Evolutionary conservation across 2,797 vertebrate species (phyloP), one percentile per base, ranked within the genome.

Genomic region (Betta splendens): DNA sequence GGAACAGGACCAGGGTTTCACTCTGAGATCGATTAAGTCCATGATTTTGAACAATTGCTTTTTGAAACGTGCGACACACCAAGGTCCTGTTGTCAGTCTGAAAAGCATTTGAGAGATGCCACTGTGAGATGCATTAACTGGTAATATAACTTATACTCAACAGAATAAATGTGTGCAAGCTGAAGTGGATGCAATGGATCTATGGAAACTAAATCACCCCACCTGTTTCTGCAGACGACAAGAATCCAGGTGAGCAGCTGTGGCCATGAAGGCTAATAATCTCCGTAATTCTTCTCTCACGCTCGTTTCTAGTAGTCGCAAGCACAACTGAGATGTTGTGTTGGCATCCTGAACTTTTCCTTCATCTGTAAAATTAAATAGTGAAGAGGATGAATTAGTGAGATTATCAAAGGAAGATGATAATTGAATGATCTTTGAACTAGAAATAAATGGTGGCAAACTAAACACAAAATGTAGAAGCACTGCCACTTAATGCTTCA

Each of bases 171-270:
- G 31, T 13, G 7, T 35, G 15, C 33, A 35, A 35, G n/a, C 33
- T 16, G 33, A 15, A n/a, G n/a, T 15, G 7, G 33, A 35, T 16
- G 12, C 6, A 15, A 7, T n/a, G 32, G 15, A n/a, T 6, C 33
- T 3, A 13, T n/a, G 32, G 32, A 15, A 13, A 7, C 10, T 4
- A 11, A 13, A 11, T 0, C 22, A n/a, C n/a, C 22, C 43, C 80
- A 93, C 94, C 85, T 93, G 91, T 81, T 93, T 94, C 65, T 94
- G 94, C 32, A 95, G 83, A 36, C 74, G 90, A 52, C 87, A 94
- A 71, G 88, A 76, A 5, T 89, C 78, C 1, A 87, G 60, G 20
- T 85, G 63, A 0, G 91, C 90, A 0, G 91, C 92, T 29, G 77
- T 42, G 2, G 79, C 76, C 88, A 94, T 87, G 65, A 95, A 94